These are phyloP conservation scores for Microplitis deprimator DNA, from an alignment of 2,888 invertebrate genomes.

Conservation along the genomic window DNA sequence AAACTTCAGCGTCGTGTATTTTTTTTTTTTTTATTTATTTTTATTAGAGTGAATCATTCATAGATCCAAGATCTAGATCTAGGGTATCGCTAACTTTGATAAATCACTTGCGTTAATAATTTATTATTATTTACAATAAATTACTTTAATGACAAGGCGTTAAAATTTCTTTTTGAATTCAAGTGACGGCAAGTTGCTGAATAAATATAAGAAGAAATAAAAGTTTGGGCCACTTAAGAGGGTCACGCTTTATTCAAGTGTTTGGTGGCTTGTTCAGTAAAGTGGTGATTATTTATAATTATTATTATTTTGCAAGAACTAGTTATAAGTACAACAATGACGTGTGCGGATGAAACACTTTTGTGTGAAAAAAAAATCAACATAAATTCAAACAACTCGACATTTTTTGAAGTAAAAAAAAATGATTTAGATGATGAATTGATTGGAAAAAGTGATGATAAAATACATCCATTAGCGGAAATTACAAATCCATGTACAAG, in stretches of 20 bases:
- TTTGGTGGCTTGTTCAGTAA: slow-evolving; percentile 2
- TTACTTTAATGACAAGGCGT: neutral
- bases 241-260: slow-evolving; percentile 13
- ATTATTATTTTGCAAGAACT: slow-evolving; percentile 4
- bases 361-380: slow-evolving; percentile 20
- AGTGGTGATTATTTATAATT: neutral
- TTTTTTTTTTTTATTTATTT: slow-evolving; percentile 9
- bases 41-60: too few relatives aligned
- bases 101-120: neutral
- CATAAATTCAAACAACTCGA: slow-evolving; percentile 13
- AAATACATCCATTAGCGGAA: neutral
- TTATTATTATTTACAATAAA: neutral
- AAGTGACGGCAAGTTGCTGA: neutral
- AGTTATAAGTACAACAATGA: slow-evolving; percentile 17
- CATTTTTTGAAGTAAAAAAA: neutral
- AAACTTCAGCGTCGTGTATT: neutral
- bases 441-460: neutral
- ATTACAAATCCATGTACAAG: slow-evolving; percentile 17
- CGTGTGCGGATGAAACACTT: slow-evolving; percentile 23
- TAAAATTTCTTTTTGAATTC: slow-evolving; percentile 1
- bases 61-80: too few relatives aligned
- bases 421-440: slow-evolving; percentile 6
- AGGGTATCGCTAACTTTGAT: neutral
- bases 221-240: slow-evolving; percentile 17
- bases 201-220: neutral